phyloP scores from a whole-genome alignment of 2,888 invertebrate species.

The Eristalinus sepulchralis region DNA sequence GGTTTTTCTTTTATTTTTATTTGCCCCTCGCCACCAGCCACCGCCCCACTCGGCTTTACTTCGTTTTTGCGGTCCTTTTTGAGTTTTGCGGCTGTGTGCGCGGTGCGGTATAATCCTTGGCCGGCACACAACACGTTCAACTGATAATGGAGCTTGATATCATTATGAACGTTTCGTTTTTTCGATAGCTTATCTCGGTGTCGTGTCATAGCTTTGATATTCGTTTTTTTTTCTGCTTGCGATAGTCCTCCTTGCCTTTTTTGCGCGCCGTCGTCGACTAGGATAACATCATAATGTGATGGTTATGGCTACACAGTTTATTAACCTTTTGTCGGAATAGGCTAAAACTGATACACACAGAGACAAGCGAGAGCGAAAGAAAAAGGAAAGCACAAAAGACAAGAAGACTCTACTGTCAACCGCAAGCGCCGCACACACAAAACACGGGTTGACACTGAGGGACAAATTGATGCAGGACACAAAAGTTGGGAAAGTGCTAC shows the following conservation, averaged over 20 bases:
- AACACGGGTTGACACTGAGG: constrained; percentile 23
- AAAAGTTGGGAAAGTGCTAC: constrained; percentile 1
- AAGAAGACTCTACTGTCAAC: constrained; percentile 29
- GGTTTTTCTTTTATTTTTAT: constrained; percentile 26
- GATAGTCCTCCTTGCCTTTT: background rate
- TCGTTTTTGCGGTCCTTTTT: constrained; percentile 1
- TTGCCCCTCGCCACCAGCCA: background rate
- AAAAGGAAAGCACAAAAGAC: background rate
- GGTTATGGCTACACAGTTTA: constrained; percentile 64
- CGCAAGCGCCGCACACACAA: constrained; percentile 14
- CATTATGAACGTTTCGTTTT: constrained; percentile 25
- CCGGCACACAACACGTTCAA: constrained; percentile 64
- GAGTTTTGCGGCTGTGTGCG: background rate
- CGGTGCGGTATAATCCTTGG: constrained; percentile 51
- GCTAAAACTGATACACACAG: constrained; percentile 1
- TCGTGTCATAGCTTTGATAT: constrained; percentile 46
- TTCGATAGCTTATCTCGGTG: constrained; percentile 36
- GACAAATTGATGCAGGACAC: constrained; percentile 50
- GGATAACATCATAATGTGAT: constrained; percentile 64
- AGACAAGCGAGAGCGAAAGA: background rate
- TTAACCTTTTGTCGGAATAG: constrained; percentile 57
- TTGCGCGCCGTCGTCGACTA: background rate
- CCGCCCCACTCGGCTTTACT: too few species aligned
- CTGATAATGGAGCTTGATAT: constrained; percentile 63
- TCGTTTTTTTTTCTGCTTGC: constrained; percentile 27